phyloP scores from a whole-genome alignment of 2,888 invertebrate genomes.

The Plagodis pulveraria region DNA sequence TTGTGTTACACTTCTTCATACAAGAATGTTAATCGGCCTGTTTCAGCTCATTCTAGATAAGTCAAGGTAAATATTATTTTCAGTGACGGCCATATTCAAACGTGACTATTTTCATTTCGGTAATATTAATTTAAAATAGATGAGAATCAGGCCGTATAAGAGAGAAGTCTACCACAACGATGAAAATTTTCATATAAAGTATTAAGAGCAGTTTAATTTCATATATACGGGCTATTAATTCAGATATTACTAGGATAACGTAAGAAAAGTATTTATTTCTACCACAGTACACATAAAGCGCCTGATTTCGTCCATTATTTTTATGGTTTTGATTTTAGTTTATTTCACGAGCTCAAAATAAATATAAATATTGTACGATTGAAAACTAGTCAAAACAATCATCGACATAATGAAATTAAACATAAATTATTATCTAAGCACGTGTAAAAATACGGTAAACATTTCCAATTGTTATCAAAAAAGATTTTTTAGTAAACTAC shows the following conservation, averaged over 20 bases:
- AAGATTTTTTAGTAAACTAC: slow-evolving; percentile 13
- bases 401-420: slow-evolving; percentile 24
- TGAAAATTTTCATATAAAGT: slow-evolving; percentile 9
- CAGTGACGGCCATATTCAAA: slow-evolving; percentile 6
- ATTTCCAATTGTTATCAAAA: slow-evolving; percentile 12
- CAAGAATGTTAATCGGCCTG: slow-evolving; percentile 16
- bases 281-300: slow-evolving; percentile 13
- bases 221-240: slow-evolving; percentile 31
- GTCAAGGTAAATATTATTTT: neutral
- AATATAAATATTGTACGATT: slow-evolving; percentile 32
- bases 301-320: slow-evolving; percentile 32
- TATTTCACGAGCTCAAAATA: slow-evolving; percentile 38
- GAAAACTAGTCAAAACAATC: slow-evolving; percentile 39
- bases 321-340: slow-evolving; percentile 29
- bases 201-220: slow-evolving; percentile 20
- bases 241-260: slow-evolving; percentile 25
- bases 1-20: slow-evolving; percentile 31
- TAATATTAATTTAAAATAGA: slow-evolving; percentile 1
- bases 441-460: slow-evolving; percentile 26
- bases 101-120: neutral
- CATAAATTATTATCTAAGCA: slow-evolving; percentile 26
- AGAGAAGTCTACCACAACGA: slow-evolving; percentile 28
- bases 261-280: slow-evolving; percentile 29
- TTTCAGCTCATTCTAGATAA: slow-evolving; percentile 4
- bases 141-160: slow-evolving; percentile 17